A percentile compares a stretch with the other conserved stretches of the same genome.
Conservation (phyloP, 64 coral and sea anemone genomes). For the Actinia equina region DNA sequence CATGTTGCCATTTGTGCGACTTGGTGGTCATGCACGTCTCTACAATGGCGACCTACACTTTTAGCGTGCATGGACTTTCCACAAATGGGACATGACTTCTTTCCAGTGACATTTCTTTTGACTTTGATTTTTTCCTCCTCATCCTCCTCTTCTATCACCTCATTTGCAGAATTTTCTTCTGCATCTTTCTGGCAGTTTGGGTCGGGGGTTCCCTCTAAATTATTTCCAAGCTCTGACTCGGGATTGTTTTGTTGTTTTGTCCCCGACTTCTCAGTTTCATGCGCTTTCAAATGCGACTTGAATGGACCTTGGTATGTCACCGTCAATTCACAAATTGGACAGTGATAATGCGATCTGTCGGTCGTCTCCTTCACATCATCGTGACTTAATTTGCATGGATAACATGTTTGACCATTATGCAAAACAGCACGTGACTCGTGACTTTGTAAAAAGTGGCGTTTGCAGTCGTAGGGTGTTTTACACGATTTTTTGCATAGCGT, state of each 20-base stretch:
- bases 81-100: constrained; percentile 31
- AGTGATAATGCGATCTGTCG: too few species aligned
- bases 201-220: neutral
- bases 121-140: neutral
- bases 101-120: neutral
- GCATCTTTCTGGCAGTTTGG: too few species aligned
- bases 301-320: neutral
- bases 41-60: constrained; percentile 44
- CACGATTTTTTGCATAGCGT: too few species aligned
- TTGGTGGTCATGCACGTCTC: constrained; percentile 16
- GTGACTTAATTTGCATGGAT: too few species aligned
- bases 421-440: too few species aligned
- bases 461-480: too few species aligned
- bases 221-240: neutral
- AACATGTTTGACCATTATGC: too few species aligned
- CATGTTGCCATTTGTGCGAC: constrained; percentile 14
- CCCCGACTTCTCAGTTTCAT: neutral
- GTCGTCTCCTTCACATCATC: too few species aligned
- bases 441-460: too few species aligned
- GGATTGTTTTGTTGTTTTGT: neutral
- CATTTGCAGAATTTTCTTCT: too few species aligned
- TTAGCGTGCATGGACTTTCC: constrained; percentile 49
- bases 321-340: neutral
- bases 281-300: neutral
- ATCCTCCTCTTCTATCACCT: neutral